phyloP scores from a whole-genome alignment of 2,113 vertebrate genomes.

The Psephotus haematonotus region DNA sequence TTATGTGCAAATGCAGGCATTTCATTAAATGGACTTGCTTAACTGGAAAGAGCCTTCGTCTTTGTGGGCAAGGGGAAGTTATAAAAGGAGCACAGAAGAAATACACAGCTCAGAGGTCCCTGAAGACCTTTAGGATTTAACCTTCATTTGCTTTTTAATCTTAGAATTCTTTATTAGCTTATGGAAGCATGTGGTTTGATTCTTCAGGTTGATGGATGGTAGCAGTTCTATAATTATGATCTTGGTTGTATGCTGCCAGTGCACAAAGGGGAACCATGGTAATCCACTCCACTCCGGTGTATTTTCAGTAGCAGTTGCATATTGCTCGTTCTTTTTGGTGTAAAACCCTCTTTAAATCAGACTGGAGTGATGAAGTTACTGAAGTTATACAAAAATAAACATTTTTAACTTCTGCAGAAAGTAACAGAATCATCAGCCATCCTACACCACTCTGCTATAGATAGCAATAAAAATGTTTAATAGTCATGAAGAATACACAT shows the following conservation, averaged over 20 bases:
- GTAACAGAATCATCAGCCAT: constrained; percentile 54
- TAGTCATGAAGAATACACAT: background rate
- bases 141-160: constrained; percentile 52
- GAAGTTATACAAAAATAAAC: constrained; percentile 23
- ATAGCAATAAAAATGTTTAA: constrained; percentile 21
- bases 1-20: background rate
- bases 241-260: constrained; percentile 37
- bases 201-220: constrained; percentile 46
- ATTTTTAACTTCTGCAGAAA: constrained; percentile 68
- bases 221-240: constrained; percentile 39
- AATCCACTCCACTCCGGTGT: constrained; percentile 43
- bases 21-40: background rate
- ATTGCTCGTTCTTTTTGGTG: constrained; percentile 31
- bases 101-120: background rate
- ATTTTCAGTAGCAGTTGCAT: constrained; percentile 31
- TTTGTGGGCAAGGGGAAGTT: constrained; percentile 15
- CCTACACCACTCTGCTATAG: background rate
- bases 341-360: constrained; percentile 40
- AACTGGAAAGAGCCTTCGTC: background rate
- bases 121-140: constrained; percentile 39
- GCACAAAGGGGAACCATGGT: constrained; percentile 31
- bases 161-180: constrained; percentile 34
- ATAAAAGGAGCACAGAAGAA: background rate
- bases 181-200: constrained; percentile 4
- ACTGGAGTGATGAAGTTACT: constrained; percentile 59